Percentiles rank a stretch among this genome's conserved stretches.
phyloP scores from a whole-genome alignment of 2,888 invertebrate species.

The Digitonthophagus gazella region DNA sequence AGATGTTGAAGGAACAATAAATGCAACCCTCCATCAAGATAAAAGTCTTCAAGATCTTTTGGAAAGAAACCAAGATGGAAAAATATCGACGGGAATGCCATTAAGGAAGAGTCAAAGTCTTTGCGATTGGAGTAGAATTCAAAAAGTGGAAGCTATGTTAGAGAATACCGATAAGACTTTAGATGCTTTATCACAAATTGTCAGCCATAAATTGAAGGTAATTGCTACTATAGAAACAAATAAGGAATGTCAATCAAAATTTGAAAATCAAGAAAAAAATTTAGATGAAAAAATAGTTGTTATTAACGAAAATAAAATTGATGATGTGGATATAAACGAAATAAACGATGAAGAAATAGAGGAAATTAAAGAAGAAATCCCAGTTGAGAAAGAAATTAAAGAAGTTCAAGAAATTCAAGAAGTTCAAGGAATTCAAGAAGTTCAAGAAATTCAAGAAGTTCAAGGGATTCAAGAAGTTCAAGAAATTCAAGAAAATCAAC shows the following conservation, averaged over 20 bases:
- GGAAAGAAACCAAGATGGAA: background rate
- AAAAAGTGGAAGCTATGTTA: background rate
- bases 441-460: background rate
- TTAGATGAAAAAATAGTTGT: background rate
- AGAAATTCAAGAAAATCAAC: background rate
- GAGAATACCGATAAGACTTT: constrained; percentile 5
- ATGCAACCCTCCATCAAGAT: background rate
- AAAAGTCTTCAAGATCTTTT: background rate
- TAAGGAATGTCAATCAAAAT: background rate
- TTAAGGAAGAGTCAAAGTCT: background rate
- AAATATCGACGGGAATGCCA: background rate
- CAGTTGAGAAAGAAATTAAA: background rate
- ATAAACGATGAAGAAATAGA: background rate
- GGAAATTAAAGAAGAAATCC: background rate
- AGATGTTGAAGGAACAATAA: background rate
- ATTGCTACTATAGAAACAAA: constrained; percentile 10
- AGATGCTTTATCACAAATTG: background rate
- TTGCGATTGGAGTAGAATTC: background rate
- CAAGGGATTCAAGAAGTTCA: background rate
- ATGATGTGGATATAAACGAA: background rate
- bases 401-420: background rate
- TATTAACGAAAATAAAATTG: background rate
- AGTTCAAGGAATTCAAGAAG: background rate
- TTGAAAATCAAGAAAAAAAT: background rate
- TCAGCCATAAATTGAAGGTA: background rate